Percentiles rank a stretch among this genome's conserved stretches.
Evolutionary conservation across 2,113 vertebrate genomes (phyloP).

Genomic region (Gadus macrocephalus): DNA sequence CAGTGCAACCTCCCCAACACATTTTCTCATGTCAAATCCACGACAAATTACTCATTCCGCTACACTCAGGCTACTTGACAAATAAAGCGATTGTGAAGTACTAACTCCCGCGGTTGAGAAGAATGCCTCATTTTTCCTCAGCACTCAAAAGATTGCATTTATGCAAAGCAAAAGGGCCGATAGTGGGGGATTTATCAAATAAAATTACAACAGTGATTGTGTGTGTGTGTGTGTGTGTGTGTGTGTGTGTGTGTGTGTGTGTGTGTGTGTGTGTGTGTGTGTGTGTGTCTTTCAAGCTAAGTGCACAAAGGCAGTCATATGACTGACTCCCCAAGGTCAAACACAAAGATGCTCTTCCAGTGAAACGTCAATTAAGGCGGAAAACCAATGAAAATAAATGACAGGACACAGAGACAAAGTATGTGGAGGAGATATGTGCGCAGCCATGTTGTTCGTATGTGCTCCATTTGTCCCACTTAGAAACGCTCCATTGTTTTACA

Average conservation of each 20-base stretch:
- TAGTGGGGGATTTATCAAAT: constrained; percentile 14
- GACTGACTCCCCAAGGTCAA: constrained; percentile 62
- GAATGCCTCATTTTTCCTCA: constrained; percentile 25
- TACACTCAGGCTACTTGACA: background rate
- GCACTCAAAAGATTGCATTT: constrained; percentile 22
- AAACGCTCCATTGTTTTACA: constrained; percentile 54
- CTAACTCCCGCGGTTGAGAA: background rate
- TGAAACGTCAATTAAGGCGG: constrained; percentile 55
- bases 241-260: background rate
- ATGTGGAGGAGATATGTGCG: constrained; percentile 51
- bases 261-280: background rate
- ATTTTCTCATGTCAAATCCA: no score
- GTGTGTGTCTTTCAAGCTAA: background rate
- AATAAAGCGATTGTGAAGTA: background rate
- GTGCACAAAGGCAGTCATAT: constrained; percentile 41
- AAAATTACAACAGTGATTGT: background rate
- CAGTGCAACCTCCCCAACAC: no score
- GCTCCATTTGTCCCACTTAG: constrained; percentile 34
- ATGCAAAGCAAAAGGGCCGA: constrained; percentile 31
- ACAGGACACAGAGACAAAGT: constrained; percentile 47
- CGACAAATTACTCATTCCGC: no score
- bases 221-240: background rate
- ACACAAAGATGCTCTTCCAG: constrained; percentile 58
- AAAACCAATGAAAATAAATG: constrained; percentile 62
- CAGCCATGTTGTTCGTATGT: constrained; percentile 24